Percentiles rank a stretch among this genome's conserved stretches.
Evolutionary conservation across 2,113 vertebrate genomes (phyloP).

Genomic region (Psittacula cyanocephala): DNA sequence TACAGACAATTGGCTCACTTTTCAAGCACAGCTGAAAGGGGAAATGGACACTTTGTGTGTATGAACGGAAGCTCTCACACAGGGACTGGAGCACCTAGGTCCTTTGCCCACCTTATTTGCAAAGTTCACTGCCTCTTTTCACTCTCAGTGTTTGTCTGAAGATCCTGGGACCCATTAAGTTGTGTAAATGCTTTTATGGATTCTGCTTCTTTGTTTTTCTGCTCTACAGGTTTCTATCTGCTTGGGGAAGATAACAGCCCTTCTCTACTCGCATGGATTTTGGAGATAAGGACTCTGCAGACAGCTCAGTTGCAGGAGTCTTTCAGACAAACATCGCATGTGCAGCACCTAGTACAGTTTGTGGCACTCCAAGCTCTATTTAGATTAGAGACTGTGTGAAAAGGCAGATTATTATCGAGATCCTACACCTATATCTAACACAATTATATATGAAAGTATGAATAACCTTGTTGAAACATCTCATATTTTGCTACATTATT

Average conservation of each 20-base stretch:
- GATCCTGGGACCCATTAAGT: neutral
- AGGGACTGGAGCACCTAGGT: neutral
- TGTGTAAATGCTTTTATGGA: neutral
- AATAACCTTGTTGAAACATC: slow-evolving; percentile 28
- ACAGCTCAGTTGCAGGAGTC: neutral
- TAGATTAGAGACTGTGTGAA: neutral
- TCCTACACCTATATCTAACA: neutral
- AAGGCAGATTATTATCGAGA: neutral
- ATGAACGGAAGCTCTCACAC: neutral
- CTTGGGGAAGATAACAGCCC: neutral
- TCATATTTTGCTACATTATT: slow-evolving; percentile 26
- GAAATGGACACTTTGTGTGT: neutral
- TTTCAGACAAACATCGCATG: neutral
- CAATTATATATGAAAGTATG: slow-evolving; percentile 4
- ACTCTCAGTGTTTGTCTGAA: neutral
- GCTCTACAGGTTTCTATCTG: neutral
- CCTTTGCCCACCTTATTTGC: neutral
- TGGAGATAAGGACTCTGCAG: neutral
- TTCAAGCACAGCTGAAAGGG: neutral
- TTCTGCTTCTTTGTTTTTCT: neutral
- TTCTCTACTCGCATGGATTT: neutral
- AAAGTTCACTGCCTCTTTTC: neutral
- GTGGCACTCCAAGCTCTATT: neutral
- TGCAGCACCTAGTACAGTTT: neutral
- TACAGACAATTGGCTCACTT: neutral